A percentile compares a stretch with the other conserved stretches of the same genome.
Evolutionary conservation across 2,113 vertebrate species (phyloP).

Genomic region (Leptocoma aspasia): DNA sequence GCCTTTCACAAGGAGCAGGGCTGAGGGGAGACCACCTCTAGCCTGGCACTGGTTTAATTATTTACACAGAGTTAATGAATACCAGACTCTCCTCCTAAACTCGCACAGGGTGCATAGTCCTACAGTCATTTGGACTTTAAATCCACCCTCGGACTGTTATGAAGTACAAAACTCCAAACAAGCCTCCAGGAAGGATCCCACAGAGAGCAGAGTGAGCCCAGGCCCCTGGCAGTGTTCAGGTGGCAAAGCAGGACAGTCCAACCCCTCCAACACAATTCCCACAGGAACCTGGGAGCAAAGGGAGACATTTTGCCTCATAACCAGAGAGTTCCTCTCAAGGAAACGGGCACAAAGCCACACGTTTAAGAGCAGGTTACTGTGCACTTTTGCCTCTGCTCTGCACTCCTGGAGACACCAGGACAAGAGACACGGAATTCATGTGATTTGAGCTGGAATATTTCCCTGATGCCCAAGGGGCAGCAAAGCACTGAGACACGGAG

Average conservation of each 20-base stretch:
- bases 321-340: not conserved
- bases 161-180: not conserved
- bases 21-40: not conserved
- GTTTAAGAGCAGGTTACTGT: not conserved
- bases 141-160: not conserved
- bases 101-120: constrained; percentile 49
- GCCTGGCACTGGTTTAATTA: constrained; percentile 49
- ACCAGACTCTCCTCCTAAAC: constrained; percentile 41
- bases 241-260: not conserved
- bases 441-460: accelerated
- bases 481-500: not conserved
- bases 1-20: not conserved
- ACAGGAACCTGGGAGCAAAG: not conserved
- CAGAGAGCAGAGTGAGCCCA: accelerated
- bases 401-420: not conserved
- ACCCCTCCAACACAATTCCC: not conserved
- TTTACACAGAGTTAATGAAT: constrained; percentile 63
- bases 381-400: not conserved
- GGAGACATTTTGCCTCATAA: not conserved
- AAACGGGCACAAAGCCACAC: accelerated
- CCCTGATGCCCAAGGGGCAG: accelerated
- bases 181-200: not conserved
- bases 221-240: not conserved
- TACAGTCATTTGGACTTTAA: constrained; percentile 42
- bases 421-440: not conserved